Evolutionary conservation across 2,113 vertebrate species (phyloP).

Genomic region (Anoplopoma fimbria): DNA sequence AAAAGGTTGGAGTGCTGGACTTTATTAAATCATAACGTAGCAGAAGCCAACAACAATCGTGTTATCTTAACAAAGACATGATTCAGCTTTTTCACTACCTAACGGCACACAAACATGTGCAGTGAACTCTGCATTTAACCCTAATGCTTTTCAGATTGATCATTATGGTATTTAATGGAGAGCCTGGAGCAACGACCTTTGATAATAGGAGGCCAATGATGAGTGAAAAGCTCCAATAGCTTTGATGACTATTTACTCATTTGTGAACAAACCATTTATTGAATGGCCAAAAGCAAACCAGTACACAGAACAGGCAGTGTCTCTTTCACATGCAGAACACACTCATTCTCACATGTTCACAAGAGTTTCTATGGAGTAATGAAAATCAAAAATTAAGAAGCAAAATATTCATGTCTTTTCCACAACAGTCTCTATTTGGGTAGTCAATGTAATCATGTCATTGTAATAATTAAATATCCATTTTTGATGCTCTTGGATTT

Average conservation of each 20-base stretch:
- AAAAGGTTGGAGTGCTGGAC: too few species aligned
- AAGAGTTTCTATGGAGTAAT: not conserved
- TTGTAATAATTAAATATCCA: not conserved
- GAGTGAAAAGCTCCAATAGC: conserved; percentile 16
- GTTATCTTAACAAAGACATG: conserved; percentile 2
- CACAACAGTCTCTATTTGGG: not conserved
- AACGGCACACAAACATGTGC: not conserved
- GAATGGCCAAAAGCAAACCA: not conserved
- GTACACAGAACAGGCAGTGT: not conserved
- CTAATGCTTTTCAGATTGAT: conserved; percentile 28
- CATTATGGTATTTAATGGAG: conserved; percentile 27
- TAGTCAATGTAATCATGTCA: not conserved
- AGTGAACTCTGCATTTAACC: conserved; percentile 10
- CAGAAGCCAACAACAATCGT: not conserved
- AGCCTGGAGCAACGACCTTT: conserved; percentile 31
- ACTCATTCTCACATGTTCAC: not conserved
- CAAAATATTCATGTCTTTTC: not conserved
- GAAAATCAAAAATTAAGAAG: not conserved
- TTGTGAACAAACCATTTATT: not conserved
- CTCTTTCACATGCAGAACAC: not conserved
- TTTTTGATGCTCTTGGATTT: conserved; percentile 6
- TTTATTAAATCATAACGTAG: too few species aligned
- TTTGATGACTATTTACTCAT: conserved; percentile 15
- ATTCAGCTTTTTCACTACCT: not conserved
- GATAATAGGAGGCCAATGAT: conserved; percentile 33